A percentile compares a stretch with the other conserved stretches of the same genome.
These are phyloP conservation scores for Nowickia ferox DNA, from an alignment of 2,888 invertebrate species.

Conservation along the genomic window DNA sequence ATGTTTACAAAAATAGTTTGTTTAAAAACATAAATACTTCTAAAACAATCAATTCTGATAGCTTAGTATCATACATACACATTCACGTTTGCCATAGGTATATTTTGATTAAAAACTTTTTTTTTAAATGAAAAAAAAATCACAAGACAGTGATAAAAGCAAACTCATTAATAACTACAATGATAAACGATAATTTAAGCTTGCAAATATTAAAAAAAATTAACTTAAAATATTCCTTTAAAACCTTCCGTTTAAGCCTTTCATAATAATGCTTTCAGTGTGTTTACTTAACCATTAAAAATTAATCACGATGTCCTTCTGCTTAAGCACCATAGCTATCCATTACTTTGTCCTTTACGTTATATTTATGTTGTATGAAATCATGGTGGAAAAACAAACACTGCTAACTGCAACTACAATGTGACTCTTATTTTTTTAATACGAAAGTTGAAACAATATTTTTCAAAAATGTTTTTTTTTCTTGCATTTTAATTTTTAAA, in stretches of 20 bases:
- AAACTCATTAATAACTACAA: too few relatives aligned
- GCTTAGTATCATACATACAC: too few relatives aligned
- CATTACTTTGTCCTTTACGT: slow-evolving; percentile 14
- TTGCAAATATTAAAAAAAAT: background rate
- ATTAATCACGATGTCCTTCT: slow-evolving; percentile 58
- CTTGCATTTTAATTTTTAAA: slow-evolving; percentile 40
- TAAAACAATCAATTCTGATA: too few relatives aligned
- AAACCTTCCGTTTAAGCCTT: slow-evolving; percentile 1
- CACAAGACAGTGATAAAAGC: too few relatives aligned
- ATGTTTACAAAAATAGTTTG: too few relatives aligned
- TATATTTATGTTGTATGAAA: slow-evolving; percentile 33
- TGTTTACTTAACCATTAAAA: slow-evolving; percentile 49
- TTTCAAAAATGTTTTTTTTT: slow-evolving; percentile 25
- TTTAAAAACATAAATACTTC: too few relatives aligned
- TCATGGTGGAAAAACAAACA: slow-evolving; percentile 25
- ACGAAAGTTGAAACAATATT: slow-evolving; percentile 52
- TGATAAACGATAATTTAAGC: too few relatives aligned
- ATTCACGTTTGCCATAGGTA: too few relatives aligned
- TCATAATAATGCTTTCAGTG: slow-evolving; percentile 34
- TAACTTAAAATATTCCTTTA: background rate
- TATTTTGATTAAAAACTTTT: too few relatives aligned
- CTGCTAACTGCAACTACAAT: slow-evolving; percentile 26
- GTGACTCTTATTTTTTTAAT: slow-evolving; percentile 50
- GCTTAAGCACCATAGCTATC: slow-evolving; percentile 49
- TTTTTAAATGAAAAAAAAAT: too few relatives aligned